A percentile compares a stretch with the other conserved stretches of the same genome.
These are phyloP conservation scores for Muscidifurax raptorellus DNA, from an alignment of 1,140 invertebrate genomes.

Conservation along the genomic window DNA sequence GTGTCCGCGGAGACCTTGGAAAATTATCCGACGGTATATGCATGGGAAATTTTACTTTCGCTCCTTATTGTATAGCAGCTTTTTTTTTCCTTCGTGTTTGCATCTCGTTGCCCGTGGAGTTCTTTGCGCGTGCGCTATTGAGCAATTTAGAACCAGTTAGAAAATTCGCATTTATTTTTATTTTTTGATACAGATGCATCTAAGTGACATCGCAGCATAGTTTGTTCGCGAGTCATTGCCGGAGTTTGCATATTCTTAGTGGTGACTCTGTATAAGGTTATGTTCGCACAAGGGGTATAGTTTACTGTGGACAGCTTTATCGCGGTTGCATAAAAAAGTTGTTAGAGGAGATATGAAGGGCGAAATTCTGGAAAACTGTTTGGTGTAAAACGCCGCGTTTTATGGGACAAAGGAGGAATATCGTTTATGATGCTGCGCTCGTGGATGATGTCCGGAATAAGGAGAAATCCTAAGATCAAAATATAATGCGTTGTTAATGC, in stretches of 20 bases:
- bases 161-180: neutral
- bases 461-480: neutral
- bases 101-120: neutral
- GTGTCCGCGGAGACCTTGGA: neutral
- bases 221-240: neutral
- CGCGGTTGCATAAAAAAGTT: neutral
- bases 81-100: neutral
- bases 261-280: neutral
- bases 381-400: neutral
- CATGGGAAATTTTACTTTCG: slow-evolving; percentile 29
- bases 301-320: neutral
- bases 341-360: neutral
- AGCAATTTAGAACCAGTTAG: too few relatives aligned
- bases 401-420: neutral
- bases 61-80: slow-evolving; percentile 1
- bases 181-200: neutral
- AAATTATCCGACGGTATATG: slow-evolving; percentile 13
- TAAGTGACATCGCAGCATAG: neutral
- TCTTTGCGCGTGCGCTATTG: too few relatives aligned
- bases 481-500: neutral
- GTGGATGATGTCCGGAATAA: neutral
- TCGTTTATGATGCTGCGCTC: neutral
- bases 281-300: neutral
- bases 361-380: neutral
- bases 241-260: neutral